Evolutionary conservation across 2,113 vertebrate genomes (phyloP), one percentile per base, ranked within the genome.

Genomic region (Crotalus tigris): DNA sequence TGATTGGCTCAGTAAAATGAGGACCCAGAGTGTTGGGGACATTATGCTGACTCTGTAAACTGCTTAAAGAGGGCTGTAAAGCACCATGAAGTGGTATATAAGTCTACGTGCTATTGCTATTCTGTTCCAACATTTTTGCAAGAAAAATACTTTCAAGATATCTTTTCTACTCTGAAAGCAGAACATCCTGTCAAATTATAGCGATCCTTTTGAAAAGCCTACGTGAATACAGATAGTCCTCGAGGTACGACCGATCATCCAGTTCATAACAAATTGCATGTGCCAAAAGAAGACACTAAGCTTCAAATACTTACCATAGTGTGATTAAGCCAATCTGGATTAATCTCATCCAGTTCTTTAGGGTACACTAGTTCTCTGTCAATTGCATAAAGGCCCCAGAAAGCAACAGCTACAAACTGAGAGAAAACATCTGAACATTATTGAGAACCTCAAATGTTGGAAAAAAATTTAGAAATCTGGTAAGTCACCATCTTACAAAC

Each of bases 321-420:
- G 57, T 97, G 96, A 95, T 97, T 96, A 54, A 97, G 90, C 95
- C 96, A 97, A 4, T 55, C 54, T 64, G 96, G 95, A 95, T 97
- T 96, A 58, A 95, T 91, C 6, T 94, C 94, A 93, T 97, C 95
- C 5, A 93, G 91, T 55, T 91, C 90, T 91, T 94, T 96, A 21
- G 97, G 96, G 90, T 97, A 96, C 13, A 94, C 89, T 59, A 91
- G 29, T 93, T 97, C 96, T 81, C 96, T 94, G 75, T 96, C 94
- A 91, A 93, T 97, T n/a, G 90, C 7, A 13, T 94, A 94, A 49
- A 97, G 88, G 90, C 96, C 92, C 97, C 97, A 98, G 95, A 97
- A 97, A 0, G 24, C 95, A 85, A 95, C 11, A 88, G 96, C 95
- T 46, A 98, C 97, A 97, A 98, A 97, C 93, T 64, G 91, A 88